Percentiles rank a stretch among this genome's conserved stretches.
Conservation (phyloP, 2,113 vertebrate genomes). For the Paramisgurnus dabryanus region DNA sequence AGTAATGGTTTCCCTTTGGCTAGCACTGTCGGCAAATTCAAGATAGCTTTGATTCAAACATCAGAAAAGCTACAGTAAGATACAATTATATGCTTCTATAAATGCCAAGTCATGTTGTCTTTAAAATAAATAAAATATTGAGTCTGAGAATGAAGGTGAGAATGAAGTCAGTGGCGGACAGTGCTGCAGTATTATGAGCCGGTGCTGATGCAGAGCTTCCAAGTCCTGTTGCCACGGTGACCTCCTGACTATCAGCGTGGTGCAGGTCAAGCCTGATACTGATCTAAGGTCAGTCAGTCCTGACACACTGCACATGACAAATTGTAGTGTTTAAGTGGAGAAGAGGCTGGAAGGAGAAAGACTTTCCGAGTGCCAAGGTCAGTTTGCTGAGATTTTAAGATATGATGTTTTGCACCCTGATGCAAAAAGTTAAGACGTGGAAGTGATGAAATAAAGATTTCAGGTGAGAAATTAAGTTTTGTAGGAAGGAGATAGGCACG, state of each 20-base stretch:
- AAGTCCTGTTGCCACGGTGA: slow-evolving; percentile 10
- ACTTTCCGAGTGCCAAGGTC: slow-evolving; percentile 50
- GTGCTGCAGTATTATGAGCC: slow-evolving; percentile 5
- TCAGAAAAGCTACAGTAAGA: not conserved
- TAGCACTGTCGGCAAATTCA: not conserved
- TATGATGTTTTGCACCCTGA: slow-evolving; percentile 33
- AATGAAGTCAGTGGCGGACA: too few species aligned
- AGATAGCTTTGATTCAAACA: not conserved
- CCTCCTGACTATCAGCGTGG: slow-evolving; percentile 21
- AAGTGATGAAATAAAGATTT: not conserved
- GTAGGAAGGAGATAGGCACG: not conserved
- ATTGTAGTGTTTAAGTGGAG: slow-evolving; percentile 24
- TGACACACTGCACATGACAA: slow-evolving; percentile 36
- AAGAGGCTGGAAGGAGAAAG: slow-evolving; percentile 5
- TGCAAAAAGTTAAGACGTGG: not conserved
- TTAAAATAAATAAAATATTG: too few species aligned
- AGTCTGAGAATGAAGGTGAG: not conserved
- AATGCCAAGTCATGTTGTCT: too few species aligned
- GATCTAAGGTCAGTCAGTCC: slow-evolving; percentile 13
- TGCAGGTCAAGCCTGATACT: slow-evolving; percentile 9
- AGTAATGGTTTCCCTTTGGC: not conserved
- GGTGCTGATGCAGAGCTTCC: not conserved
- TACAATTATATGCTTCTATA: not conserved
- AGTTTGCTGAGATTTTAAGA: slow-evolving; percentile 34
- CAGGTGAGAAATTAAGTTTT: too few species aligned